These are phyloP conservation scores for Mobula birostris DNA, from an alignment of 2,113 vertebrate genomes.

Conservation along the genomic window DNA sequence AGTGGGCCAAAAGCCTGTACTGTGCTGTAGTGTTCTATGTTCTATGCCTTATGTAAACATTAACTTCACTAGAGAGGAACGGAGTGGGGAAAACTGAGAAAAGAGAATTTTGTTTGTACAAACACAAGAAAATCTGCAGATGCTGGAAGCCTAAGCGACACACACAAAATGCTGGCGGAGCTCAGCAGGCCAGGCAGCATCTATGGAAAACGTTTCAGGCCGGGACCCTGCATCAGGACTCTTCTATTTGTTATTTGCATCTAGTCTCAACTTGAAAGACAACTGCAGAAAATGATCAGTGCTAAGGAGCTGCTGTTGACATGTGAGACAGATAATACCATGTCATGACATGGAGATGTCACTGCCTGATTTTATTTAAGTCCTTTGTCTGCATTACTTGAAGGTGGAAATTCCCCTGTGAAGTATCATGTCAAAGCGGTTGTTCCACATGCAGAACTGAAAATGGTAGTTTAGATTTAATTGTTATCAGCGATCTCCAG, in stretches of 20 bases:
- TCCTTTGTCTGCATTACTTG: slow-evolving; percentile 7
- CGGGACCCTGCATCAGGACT: too few species aligned
- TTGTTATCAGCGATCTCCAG: background rate
- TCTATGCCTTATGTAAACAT: background rate
- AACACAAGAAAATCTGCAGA: too few species aligned
- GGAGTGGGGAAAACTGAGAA: background rate
- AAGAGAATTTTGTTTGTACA: background rate
- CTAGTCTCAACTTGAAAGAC: background rate
- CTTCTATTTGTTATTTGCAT: background rate
- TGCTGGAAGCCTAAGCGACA: too few species aligned
- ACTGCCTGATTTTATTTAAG: background rate
- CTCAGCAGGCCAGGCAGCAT: too few species aligned
- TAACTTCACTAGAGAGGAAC: background rate
- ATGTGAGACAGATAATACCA: background rate
- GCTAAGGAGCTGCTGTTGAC: background rate
- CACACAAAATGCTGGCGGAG: too few species aligned
- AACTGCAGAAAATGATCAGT: background rate
- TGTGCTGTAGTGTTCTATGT: too few species aligned
- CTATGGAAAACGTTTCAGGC: too few species aligned
- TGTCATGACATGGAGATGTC: background rate
- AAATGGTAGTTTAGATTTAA: background rate
- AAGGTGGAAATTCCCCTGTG: background rate
- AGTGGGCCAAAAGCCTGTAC: too few species aligned
- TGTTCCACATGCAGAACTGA: background rate
- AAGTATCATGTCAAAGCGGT: background rate